Evolutionary conservation across 2,888 invertebrate species (phyloP), one percentile per base, ranked within the genome.

Genomic region (Mythimna lalbum): DNA sequence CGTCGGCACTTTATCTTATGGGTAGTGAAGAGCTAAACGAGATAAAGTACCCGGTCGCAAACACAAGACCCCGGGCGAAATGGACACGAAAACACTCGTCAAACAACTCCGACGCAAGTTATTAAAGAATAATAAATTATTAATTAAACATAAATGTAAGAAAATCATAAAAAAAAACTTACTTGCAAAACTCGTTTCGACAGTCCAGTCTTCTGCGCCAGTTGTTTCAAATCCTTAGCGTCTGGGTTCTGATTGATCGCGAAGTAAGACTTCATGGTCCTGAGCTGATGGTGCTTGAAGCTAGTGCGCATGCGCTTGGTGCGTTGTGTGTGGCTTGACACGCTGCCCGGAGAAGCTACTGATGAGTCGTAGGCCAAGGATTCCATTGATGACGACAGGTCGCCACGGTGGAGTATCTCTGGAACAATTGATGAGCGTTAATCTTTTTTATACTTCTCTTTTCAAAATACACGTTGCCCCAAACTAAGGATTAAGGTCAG

Each of bases 201-300:
- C 21, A 99, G 97, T 43, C 99, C 99, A 19, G 99, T 99, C 96
- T 99, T 99, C 94, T 99, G 99, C 0, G 99, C 99, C 81, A 99
- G 96, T 90, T 99, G 99, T 92, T 99, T 99, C 75, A 99, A 96
- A 92, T 99, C 99, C 93, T 99, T 99, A 68, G 99, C 99, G 90
- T 99, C 99, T 0, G 99, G 99, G 95, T 99, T 99, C 95, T 99
- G 99, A 96, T 99, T 99, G 90, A 99, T 98, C 63, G 99, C 98
- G 93, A 99, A 99, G 93, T 99, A 99, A 56, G 99, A 98, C 95
- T 99, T 99, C 99, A 99, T 99, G 65, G 99, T 99, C 76, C 99
- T 96, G 78, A 99, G 97, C 93, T 99, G 99, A 92, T 99, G 99
- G 93, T 99, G 99, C 92, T 99, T 99, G 96, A 99, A 99, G 84